Conservation (phyloP, 2,113 vertebrate genomes). For the Atherinomorus stipes region DNA sequence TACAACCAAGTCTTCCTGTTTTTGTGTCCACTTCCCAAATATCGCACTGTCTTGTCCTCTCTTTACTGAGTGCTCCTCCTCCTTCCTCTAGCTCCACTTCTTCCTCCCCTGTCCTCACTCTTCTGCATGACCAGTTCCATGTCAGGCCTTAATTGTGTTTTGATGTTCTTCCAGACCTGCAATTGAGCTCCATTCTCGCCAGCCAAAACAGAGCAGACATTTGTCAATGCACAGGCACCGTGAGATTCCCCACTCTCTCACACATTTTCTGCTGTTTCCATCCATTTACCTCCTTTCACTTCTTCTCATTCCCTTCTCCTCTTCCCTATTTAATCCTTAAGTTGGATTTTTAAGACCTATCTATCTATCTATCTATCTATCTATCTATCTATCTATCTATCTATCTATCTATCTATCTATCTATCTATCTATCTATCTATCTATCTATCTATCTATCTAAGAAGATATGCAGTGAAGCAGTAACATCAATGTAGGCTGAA, state of each 20-base stretch:
- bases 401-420: slow-evolving; percentile 24
- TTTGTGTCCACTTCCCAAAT: slow-evolving; percentile 29
- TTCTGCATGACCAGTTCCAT: slow-evolving; percentile 84
- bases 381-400: slow-evolving; percentile 11
- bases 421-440: slow-evolving; percentile 37
- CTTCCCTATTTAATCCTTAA: too few relatives aligned
- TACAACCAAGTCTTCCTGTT: slow-evolving; percentile 39
- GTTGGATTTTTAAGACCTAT: too few relatives aligned
- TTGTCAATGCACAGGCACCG: slow-evolving; percentile 84
- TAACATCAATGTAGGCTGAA: slow-evolving; percentile 75
- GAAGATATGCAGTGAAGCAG: slow-evolving; percentile 72
- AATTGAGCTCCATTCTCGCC: slow-evolving; percentile 88
- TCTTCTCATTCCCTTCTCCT: slow-evolving; percentile 7
- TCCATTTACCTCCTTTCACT: slow-evolving; percentile 21
- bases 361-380: slow-evolving; percentile 21
- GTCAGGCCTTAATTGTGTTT: slow-evolving; percentile 94
- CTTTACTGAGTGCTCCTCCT: slow-evolving; percentile 40
- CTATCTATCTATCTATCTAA: slow-evolving; percentile 37
- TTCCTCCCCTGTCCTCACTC: slow-evolving; percentile 82
- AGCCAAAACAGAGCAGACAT: slow-evolving; percentile 94
- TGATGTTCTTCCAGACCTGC: slow-evolving; percentile 91
- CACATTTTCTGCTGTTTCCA: slow-evolving; percentile 27
- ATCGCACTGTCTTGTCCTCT: slow-evolving; percentile 37
- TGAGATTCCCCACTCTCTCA: slow-evolving; percentile 35
- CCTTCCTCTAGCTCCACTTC: slow-evolving; percentile 35